These are phyloP conservation scores for Rhynchotus rufescens DNA, from an alignment of 2,797 vertebrate species.

Conservation along the genomic window DNA sequence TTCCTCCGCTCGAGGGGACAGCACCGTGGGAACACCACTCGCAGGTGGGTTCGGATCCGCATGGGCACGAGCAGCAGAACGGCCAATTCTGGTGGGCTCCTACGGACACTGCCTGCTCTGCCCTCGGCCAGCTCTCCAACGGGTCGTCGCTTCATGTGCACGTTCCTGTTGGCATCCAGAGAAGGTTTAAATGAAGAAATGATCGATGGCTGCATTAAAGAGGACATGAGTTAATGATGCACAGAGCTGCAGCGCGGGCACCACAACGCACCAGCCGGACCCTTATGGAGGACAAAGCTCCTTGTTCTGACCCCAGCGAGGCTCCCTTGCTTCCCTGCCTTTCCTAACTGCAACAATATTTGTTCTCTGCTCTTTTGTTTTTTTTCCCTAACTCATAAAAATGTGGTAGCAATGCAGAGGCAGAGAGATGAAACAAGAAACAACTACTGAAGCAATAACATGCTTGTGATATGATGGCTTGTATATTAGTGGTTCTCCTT, in stretches of 20 bases:
- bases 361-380: no score
- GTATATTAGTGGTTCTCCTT: not conserved
- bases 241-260: not conserved
- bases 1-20: accelerated
- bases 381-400: not conserved
- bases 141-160: not conserved
- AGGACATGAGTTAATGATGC: not conserved
- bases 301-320: not conserved
- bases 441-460: not conserved
- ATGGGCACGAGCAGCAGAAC: not conserved
- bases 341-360: no score
- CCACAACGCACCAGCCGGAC: not conserved
- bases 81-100: not conserved
- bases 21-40: accelerated
- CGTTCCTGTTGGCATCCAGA: not conserved
- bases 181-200: not conserved
- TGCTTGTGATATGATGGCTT: no score
- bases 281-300: not conserved
- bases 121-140: not conserved
- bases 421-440: not conserved
- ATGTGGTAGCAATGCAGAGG: accelerated
- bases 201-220: not conserved
- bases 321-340: not conserved
- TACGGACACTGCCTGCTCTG: not conserved
- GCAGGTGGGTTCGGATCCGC: not conserved